Evolutionary conservation across 2,113 vertebrate genomes (phyloP), one percentile per base, ranked within the genome.

Genomic region (Elgaria multicarinata): DNA sequence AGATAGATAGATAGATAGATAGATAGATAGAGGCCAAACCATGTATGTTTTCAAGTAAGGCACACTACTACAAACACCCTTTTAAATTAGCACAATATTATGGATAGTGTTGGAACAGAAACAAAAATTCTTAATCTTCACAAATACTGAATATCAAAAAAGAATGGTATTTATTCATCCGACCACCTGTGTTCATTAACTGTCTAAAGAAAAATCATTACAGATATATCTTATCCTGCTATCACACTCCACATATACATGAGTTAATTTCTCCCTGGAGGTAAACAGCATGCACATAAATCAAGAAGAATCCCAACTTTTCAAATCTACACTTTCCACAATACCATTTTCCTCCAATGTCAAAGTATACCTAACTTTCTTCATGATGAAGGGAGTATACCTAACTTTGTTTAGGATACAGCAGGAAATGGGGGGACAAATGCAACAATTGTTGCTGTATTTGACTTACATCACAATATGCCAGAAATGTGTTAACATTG

Each of bases 81-180:
- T 55, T 79, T 50, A 36, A 87, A 79, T 22, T 42, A 76, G 14
- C 14, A 83, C 14, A 53, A 55, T 13, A 78, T 26, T 26, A 89
- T 83, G 31, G 13, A 74, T 62, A 36, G 24, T 76, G 58, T n/a
- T 64, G 39, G 31, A 83, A 72, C n/a, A 31, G 2, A 64, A 0
- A 0, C 16, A 79, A 22, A 58, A 88, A 28, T 2, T 13, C 44
- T 71, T 85, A 1, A 71, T 0, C 55, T 0, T 77, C 2, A 7
- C 67, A 85, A 66, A 3, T 3, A 2, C 0, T 36, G 1, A 89
- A 0, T 2, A 1, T 0, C 46, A 46, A 24, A 26, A 10, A 0
- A 0, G 13, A 1, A 10, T 0, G 0, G 24, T 26, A 85, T 90
- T 72, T 91, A 4, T 12, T 4, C 1, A 42, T 0, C 14, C 18